These are phyloP conservation scores for Ornithoptera priamus DNA, from an alignment of 2,888 invertebrate species.

Conservation along the genomic window DNA sequence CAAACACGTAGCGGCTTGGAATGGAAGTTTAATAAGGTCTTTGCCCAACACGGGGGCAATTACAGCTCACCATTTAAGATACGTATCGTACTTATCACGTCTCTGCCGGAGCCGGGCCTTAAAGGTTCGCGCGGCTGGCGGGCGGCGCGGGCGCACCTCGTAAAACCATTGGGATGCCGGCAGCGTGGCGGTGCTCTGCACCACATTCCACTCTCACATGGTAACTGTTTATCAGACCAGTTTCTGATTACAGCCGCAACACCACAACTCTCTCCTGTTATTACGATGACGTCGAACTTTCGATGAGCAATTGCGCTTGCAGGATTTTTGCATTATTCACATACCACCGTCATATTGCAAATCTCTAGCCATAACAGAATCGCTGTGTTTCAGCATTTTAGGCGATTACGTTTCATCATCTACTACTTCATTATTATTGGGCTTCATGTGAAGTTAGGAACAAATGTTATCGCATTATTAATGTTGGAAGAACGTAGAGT, in stretches of 20 bases:
- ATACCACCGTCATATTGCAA: too few relatives aligned
- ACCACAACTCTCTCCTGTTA: not conserved
- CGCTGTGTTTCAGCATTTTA: too few relatives aligned
- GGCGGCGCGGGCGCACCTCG: not conserved
- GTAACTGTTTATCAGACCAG: slow-evolving; percentile 15
- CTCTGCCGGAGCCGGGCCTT: slow-evolving; percentile 14
- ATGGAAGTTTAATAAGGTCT: slow-evolving; percentile 12
- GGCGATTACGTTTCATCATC: too few relatives aligned
- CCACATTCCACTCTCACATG: slow-evolving; percentile 6
- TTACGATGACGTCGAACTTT: not conserved
- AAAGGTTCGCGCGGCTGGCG: not conserved
- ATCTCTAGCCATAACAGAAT: too few relatives aligned
- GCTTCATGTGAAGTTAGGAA: too few relatives aligned
- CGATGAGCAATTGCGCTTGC: not conserved
- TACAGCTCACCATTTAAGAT: slow-evolving; percentile 20
- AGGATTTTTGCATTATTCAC: too few relatives aligned
- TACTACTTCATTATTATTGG: too few relatives aligned
- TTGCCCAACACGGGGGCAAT: slow-evolving; percentile 13
- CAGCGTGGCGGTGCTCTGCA: not conserved
- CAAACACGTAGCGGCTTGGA: not conserved
- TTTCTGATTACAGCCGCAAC: slow-evolving; percentile 5
- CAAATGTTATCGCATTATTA: too few relatives aligned
- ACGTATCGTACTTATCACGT: slow-evolving; percentile 13
- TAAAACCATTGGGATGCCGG: slow-evolving; percentile 12
- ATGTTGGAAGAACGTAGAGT: too few relatives aligned